Base-by-base conservation (phyloP, 2,888 invertebrate species). In the Troilus luridus region DNA sequence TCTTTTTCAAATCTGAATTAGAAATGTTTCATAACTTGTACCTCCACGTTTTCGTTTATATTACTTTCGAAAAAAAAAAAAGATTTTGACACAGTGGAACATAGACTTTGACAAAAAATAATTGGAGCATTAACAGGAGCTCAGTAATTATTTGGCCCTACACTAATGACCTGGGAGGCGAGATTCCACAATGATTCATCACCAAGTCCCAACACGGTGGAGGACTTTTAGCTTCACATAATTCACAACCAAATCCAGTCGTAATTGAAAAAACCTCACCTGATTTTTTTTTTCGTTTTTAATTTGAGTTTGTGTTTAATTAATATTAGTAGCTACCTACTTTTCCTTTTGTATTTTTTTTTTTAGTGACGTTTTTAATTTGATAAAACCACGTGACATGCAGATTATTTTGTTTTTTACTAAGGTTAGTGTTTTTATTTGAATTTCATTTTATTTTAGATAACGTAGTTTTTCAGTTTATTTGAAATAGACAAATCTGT, bases 171-270 rank as follows among this genome's bases (percentile, higher is more conserved):
- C 67, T 14, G 24, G 21, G 12, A 14, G 24, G 3, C 14, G 67
- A 67, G n/a, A 67, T 67, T 67, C 24, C 67, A 24, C 67, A 67
- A 67, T 67, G 67, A 67, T 67, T n/a, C 64, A 64, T 64, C 67
- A 24, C 5, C 62, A 62, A 6, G 12, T 11, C 24, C 6, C 5
- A 67, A 67, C 67, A 24, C 14, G 24, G 11, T 67, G 67, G 14
- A 67, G 67, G 24, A 67, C 67, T 67, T 24, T 24, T 67, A n/a
- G 67, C 67, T 12, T 24, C 67, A n/a, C 24, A 67, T 67, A 67
- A 67, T 67, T 67, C 67, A 24, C 67, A 67, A 67, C 64, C n/a
- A 67, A 64, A n/a, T n/a, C 10, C 21, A 64, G 8, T n/a, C 64
- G 14, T n/a, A 64, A 64, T 64, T 64, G n/a, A 64, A 64, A 41